Conservation (phyloP, 2,797 vertebrate species). For the Rhyacichthys aspro region DNA sequence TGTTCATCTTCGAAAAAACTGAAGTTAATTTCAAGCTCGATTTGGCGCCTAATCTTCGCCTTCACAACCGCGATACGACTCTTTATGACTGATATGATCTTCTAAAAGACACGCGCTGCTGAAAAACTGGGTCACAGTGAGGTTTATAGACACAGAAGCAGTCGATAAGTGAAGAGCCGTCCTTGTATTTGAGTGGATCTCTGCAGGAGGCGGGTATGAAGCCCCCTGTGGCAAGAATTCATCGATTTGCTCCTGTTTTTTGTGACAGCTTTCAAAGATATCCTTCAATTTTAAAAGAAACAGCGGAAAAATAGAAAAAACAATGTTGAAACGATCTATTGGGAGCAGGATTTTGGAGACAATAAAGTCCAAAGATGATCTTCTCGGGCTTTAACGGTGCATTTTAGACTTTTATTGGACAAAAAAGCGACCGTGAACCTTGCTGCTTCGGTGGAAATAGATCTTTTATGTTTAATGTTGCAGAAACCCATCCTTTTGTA, state of each 20-base stretch:
- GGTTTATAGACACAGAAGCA: background rate
- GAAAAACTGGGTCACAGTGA: background rate
- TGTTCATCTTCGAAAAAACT: slow-evolving; percentile 34
- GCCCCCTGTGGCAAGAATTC: slow-evolving; percentile 51
- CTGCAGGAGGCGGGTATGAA: slow-evolving; percentile 51
- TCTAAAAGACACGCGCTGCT: background rate
- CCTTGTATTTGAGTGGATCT: slow-evolving; percentile 6
- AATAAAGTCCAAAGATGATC: no score
- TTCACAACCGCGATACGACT: slow-evolving; percentile 8
- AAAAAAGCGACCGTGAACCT: no score
- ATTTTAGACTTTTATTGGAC: no score
- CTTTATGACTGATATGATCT: slow-evolving; percentile 16
- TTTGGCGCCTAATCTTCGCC: slow-evolving; percentile 11
- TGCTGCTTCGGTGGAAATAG: no score
- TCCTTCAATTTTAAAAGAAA: slow-evolving; percentile 42
- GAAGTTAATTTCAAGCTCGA: slow-evolving; percentile 49
- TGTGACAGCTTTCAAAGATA: slow-evolving; percentile 66
- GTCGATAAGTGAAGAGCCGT: slow-evolving; percentile 19
- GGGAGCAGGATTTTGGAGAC: no score
- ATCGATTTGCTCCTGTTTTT: slow-evolving; percentile 40
- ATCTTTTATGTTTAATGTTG: no score
- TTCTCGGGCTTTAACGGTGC: no score
- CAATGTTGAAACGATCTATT: no score
- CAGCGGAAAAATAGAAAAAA: slow-evolving; percentile 41
- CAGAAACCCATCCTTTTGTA: no score